These are phyloP conservation scores for Carassius carassius DNA, from an alignment of 2,113 vertebrate genomes.

Conservation along the genomic window DNA sequence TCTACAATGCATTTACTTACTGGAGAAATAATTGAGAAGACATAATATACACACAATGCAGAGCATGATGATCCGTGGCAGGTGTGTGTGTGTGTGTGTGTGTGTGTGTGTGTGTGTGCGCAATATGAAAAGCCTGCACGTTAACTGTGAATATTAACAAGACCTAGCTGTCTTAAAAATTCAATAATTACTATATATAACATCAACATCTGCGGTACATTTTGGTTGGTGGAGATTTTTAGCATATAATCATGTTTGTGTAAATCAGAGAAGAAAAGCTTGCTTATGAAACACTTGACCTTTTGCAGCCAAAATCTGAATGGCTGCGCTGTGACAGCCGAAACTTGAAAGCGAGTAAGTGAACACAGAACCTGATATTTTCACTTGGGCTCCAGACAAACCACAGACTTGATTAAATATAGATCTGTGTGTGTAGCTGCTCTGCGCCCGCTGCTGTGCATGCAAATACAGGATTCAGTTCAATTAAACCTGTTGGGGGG, in stretches of 20 bases:
- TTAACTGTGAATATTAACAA: neutral
- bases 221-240: neutral
- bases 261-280: neutral
- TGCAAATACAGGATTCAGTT: neutral
- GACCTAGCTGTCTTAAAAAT: neutral
- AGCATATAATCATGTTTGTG: neutral
- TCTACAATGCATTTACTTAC: conserved; percentile 55
- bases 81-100: neutral
- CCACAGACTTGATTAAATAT: conserved; percentile 26
- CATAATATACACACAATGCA: conserved; percentile 40
- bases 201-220: neutral
- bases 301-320: neutral
- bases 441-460: neutral
- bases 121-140: no score
- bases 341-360: neutral
- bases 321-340: neutral
- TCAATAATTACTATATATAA: neutral
- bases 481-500: neutral
- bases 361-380: conserved; percentile 25
- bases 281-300: conserved; percentile 13
- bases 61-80: neutral
- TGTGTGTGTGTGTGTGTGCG: no score
- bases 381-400: conserved; percentile 16
- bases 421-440: conserved; percentile 21
- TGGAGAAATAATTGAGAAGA: conserved; percentile 43